Evolutionary conservation across 2,113 vertebrate species (phyloP).

Genomic region (Microtus richardsoni): DNA sequence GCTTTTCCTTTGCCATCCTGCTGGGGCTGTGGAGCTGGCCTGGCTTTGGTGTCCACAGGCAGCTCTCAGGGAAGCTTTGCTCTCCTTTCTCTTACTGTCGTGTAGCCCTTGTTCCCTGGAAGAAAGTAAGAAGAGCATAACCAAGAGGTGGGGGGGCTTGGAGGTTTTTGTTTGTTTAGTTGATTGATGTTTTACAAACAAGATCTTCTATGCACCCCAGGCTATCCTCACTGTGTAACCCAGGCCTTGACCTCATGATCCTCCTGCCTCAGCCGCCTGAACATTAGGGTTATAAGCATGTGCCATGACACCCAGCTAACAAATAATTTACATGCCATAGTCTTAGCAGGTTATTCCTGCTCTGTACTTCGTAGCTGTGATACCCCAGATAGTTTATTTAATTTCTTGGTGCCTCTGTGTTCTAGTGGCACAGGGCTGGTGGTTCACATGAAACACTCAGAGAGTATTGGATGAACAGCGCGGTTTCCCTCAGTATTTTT

Average conservation of each 20-base stretch:
- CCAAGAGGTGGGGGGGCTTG: background rate
- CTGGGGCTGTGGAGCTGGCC: background rate
- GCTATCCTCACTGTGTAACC: background rate
- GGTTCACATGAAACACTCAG: background rate
- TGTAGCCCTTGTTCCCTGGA: slow-evolving; percentile 25
- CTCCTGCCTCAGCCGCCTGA: background rate
- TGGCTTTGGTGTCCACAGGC: background rate
- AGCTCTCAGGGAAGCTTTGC: background rate
- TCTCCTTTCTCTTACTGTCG: slow-evolving; percentile 16
- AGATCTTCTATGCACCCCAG: background rate
- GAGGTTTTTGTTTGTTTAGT: background rate
- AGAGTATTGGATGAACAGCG: background rate
- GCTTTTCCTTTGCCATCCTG: background rate
- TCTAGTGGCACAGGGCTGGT: background rate
- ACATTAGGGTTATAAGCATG: background rate
- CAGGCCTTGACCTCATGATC: background rate
- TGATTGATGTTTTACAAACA: background rate
- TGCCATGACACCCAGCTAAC: background rate
- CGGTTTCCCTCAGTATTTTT: slow-evolving; percentile 10
- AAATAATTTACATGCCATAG: background rate
- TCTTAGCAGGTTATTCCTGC: background rate
- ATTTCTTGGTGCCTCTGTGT: background rate
- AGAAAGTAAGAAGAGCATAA: background rate
- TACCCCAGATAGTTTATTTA: background rate
- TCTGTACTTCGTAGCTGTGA: background rate